Evolutionary conservation across 1,140 invertebrate species (phyloP).

Genomic region (Sipha flava): DNA sequence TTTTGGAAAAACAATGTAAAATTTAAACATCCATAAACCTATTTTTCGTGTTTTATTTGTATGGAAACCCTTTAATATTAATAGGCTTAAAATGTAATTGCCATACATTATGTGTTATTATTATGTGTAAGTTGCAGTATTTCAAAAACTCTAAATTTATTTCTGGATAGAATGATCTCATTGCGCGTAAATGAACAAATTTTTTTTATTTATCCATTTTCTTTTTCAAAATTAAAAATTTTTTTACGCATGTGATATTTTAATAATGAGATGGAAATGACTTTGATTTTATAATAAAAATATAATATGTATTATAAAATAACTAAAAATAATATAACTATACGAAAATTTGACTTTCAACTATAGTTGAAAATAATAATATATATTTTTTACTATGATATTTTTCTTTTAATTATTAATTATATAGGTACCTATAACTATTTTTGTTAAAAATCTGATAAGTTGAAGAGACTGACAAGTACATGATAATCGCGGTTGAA

Average conservation of each 20-base stretch:
- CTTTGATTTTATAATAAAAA: constrained; percentile 17
- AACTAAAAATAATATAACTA: constrained; percentile 8
- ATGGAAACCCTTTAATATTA: not conserved
- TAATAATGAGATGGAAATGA: constrained; percentile 15
- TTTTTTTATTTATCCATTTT: not conserved
- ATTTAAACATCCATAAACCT: not conserved
- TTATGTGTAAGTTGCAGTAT: constrained; percentile 29
- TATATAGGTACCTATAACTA: constrained; percentile 19
- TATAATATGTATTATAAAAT: not conserved
- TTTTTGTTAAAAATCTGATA: constrained; percentile 32
- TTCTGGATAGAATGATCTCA: constrained; percentile 31
- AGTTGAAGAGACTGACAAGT: constrained; percentile 32
- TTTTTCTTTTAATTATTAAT: constrained; percentile 25
- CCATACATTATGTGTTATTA: constrained; percentile 19
- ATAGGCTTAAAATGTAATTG: constrained; percentile 9
- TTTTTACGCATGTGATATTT: constrained; percentile 32
- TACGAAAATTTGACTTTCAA: constrained; percentile 24
- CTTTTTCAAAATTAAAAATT: constrained; percentile 14
- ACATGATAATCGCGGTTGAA: constrained; percentile 25
- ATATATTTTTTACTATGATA: constrained; percentile 24
- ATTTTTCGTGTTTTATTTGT: not conserved
- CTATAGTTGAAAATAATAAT: constrained; percentile 22
- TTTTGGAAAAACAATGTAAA: constrained; percentile 9
- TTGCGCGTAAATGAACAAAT: constrained; percentile 30
- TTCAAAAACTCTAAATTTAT: constrained; percentile 29